Percentiles rank a stretch among this genome's conserved stretches.
Evolutionary conservation across 2,888 invertebrate genomes (phyloP).

Genomic region (Diadegma fenestrale): DNA sequence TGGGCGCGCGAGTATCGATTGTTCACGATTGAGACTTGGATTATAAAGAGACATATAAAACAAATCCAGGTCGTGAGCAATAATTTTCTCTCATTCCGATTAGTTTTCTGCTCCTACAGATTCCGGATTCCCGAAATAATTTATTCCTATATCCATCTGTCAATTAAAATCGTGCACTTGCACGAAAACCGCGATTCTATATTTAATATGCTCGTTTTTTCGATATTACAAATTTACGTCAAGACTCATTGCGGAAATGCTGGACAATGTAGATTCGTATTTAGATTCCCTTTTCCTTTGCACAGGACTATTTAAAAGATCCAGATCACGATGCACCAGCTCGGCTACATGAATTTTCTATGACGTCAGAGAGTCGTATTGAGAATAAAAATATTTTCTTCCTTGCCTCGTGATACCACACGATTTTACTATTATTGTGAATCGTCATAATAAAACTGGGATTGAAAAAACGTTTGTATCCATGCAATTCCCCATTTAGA

Average conservation of each 20-base stretch:
- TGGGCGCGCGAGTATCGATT: neutral
- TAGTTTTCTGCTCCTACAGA: neutral
- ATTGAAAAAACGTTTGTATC: neutral
- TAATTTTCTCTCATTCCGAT: neutral
- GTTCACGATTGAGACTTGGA: neutral
- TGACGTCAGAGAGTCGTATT: neutral
- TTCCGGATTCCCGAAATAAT: neutral
- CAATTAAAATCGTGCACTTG: neutral
- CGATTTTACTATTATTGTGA: neutral
- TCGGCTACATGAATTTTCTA: neutral
- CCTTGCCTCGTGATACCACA: no score
- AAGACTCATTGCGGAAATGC: no score
- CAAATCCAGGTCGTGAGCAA: neutral
- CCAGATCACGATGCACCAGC: neutral
- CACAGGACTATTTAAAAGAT: neutral
- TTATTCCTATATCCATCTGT: neutral
- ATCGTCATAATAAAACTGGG: neutral
- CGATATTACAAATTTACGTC: no score
- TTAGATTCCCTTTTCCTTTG: no score
- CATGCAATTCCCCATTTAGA: neutral
- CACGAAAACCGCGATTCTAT: neutral
- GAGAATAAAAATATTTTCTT: neutral
- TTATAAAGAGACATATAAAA: slow-evolving; percentile 11
- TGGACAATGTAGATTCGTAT: no score
- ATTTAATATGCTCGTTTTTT: neutral